phyloP scores from a whole-genome alignment of 23 tunicate genomes.

The Halocynthia aurantium region DNA sequence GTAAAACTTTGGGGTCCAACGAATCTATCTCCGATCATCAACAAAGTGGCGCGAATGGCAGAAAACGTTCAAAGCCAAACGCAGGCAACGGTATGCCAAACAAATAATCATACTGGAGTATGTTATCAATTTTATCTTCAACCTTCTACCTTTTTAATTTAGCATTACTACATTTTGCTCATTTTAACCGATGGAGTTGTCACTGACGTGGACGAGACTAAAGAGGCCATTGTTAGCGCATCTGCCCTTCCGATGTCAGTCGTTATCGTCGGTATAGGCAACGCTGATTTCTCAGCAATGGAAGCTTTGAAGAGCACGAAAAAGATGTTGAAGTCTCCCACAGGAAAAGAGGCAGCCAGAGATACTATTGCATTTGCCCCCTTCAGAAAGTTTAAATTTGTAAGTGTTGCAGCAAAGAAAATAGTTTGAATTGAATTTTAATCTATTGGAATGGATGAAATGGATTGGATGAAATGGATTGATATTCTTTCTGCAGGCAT shows the following conservation, averaged over 20 bases:
- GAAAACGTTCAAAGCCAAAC: not conserved
- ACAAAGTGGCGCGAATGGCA: slow-evolving; percentile 61
- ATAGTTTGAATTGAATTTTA: no score
- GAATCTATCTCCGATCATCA: slow-evolving; percentile 82
- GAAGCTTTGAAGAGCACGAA: slow-evolving; percentile 11
- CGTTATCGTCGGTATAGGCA: slow-evolving; percentile 41
- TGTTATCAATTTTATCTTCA: no score
- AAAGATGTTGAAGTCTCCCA: slow-evolving; percentile 1
- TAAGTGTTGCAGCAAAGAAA: not conserved
- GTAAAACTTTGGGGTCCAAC: slow-evolving; percentile 92
- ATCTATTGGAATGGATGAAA: no score
- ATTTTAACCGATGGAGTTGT: slow-evolving; percentile 78
- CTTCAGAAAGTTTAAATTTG: slow-evolving; percentile 12
- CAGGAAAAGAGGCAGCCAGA: not conserved
- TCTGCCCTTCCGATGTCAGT: slow-evolving; percentile 79
- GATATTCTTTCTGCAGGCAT: slow-evolving; percentile 9
- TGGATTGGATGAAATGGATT: no score
- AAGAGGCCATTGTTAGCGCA: slow-evolving; percentile 48
- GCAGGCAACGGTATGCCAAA: no score
- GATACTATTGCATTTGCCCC: slow-evolving; percentile 4
- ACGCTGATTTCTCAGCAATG: slow-evolving; percentile 17
- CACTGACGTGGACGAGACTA: slow-evolving; percentile 58
- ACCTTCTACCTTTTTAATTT: not conserved
- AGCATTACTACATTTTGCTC: slow-evolving; percentile 66
- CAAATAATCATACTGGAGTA: no score